Conservation (phyloP, 2,113 vertebrate genomes). For the Nyctereutes procyonoides region DNA sequence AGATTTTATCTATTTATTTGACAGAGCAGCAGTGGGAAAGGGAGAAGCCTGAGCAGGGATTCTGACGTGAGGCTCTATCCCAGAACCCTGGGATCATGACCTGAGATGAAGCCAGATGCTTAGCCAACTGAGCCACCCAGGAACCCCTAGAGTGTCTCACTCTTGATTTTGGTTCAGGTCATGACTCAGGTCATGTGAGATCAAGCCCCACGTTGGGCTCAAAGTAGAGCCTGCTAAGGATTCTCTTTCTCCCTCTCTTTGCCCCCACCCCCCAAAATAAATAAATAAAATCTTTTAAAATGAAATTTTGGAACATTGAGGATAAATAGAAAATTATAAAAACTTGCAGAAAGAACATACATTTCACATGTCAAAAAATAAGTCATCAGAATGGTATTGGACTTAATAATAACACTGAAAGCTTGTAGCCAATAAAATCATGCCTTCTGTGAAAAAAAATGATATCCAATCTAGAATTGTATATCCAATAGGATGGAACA, state of each 20-base stretch:
- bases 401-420: not conserved
- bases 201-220: not conserved
- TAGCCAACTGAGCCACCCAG: no score
- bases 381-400: not conserved
- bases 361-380: not conserved
- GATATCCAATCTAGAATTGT: not conserved
- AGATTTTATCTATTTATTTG: no score
- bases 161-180: not conserved
- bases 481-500: not conserved
- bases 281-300: not conserved
- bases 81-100: no score
- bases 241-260: not conserved
- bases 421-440: not conserved
- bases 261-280: not conserved
- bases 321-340: constrained; percentile 5
- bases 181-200: not conserved
- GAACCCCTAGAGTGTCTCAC: not conserved
- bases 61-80: no score
- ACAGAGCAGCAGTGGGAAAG: no score
- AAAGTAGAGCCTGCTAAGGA: not conserved
- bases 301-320: not conserved
- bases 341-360: not conserved
- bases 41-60: no score
- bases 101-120: no score
- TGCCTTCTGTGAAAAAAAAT: not conserved